These are phyloP conservation scores for Aldrovandia affinis DNA, from an alignment of 2,797 vertebrate genomes.

Conservation along the genomic window DNA sequence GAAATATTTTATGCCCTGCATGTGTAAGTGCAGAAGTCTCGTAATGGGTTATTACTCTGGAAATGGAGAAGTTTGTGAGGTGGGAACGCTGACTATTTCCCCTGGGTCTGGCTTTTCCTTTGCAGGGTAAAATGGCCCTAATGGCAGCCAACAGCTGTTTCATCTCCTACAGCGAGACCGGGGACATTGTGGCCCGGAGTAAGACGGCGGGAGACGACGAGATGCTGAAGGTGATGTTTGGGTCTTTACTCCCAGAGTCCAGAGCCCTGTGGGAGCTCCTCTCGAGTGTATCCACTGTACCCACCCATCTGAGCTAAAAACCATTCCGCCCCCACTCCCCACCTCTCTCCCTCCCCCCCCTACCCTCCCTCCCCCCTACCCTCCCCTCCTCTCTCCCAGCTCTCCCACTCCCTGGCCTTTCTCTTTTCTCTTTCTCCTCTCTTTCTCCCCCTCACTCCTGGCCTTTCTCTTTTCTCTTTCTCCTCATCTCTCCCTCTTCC, in stretches of 20 bases:
- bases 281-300: no score
- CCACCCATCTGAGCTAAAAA: no score
- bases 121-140: conserved; percentile 91
- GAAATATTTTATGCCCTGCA: not conserved
- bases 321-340: no score
- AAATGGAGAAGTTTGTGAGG: conserved; percentile 1
- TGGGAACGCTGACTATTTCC: not conserved
- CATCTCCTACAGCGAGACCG: conserved; percentile 91
- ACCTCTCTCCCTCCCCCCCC: no score
- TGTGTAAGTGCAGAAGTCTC: not conserved
- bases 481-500: not conserved
- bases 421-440: no score
- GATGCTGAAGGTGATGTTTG: conserved; percentile 91
- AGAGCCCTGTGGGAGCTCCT: no score
- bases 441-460: not conserved
- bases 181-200: conserved; percentile 90
- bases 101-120: conserved; percentile 24
- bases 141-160: conserved; percentile 93
- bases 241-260: not conserved
- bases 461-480: not conserved
- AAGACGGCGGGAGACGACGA: conserved; percentile 89
- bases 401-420: no score
- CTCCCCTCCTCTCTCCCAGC: no score
- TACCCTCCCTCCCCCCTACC: no score
- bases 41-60: not conserved